phyloP scores from a whole-genome alignment of 2,113 vertebrate genomes.

The Oncorhynchus clarkii region DNA sequence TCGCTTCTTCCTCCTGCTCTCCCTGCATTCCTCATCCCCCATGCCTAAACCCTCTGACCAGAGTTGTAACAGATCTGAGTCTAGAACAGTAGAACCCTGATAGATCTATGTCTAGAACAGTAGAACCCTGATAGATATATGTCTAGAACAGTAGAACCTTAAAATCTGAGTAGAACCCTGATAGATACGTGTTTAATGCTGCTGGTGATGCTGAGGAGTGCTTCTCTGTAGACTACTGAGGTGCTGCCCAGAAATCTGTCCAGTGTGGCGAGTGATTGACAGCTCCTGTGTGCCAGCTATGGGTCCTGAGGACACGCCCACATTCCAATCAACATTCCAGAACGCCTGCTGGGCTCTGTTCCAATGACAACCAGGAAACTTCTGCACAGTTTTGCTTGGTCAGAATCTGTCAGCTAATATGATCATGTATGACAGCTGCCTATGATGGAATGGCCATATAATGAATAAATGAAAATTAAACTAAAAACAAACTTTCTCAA shows the following conservation, averaged over 20 bases:
- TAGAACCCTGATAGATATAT: not conserved
- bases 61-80: not conserved
- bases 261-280: not conserved
- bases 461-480: not conserved
- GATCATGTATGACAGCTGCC: not conserved
- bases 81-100: not conserved
- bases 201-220: no score
- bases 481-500: no score
- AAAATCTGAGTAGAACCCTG: no score
- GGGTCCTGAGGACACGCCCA: not conserved
- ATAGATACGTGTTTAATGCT: no score
- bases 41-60: not conserved
- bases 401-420: not conserved
- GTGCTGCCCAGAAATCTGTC: no score
- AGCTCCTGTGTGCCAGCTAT: not conserved
- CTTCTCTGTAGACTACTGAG: no score
- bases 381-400: not conserved
- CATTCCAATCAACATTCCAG: not conserved
- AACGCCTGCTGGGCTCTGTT: not conserved
- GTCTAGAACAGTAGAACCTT: not conserved
- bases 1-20: not conserved
- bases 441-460: not conserved
- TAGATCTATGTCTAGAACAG: not conserved
- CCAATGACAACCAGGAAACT: constrained; percentile 1
- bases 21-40: not conserved